These are phyloP conservation scores for Eremobia ochroleuca DNA, from an alignment of 2,888 invertebrate genomes.

Conservation along the genomic window DNA sequence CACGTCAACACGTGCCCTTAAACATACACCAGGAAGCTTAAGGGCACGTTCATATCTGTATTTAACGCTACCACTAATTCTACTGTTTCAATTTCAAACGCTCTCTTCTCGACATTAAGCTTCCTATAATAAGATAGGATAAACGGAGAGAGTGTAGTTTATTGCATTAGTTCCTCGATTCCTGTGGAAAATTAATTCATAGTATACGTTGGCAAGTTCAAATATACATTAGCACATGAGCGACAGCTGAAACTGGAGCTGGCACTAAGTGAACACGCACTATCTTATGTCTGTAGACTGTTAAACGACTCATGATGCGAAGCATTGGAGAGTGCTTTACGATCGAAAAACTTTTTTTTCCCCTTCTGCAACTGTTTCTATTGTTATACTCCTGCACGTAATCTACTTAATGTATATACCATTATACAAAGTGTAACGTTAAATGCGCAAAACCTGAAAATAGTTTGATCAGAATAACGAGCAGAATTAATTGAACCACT, in stretches of 20 bases:
- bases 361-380: too few species aligned
- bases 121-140: neutral
- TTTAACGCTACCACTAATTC: neutral
- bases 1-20: neutral
- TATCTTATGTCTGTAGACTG: constrained; percentile 26
- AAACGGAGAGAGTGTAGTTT: neutral
- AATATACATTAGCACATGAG: neutral
- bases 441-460: too few species aligned
- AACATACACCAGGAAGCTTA: too few species aligned
- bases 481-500: too few species aligned
- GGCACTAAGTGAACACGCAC: neutral
- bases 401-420: too few species aligned
- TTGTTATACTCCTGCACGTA: too few species aligned
- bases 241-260: constrained; percentile 11
- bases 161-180: neutral
- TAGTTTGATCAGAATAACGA: too few species aligned
- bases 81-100: neutral
- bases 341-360: too few species aligned
- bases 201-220: neutral
- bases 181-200: neutral
- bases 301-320: too few species aligned
- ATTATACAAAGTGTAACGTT: too few species aligned
- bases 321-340: too few species aligned
- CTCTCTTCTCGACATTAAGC: neutral
- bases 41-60: too few species aligned